Evolutionary conservation across 2,797 vertebrate species (phyloP), one percentile per base, ranked within the genome.

Genomic region (Myiothlypis chrysogaster): DNA sequence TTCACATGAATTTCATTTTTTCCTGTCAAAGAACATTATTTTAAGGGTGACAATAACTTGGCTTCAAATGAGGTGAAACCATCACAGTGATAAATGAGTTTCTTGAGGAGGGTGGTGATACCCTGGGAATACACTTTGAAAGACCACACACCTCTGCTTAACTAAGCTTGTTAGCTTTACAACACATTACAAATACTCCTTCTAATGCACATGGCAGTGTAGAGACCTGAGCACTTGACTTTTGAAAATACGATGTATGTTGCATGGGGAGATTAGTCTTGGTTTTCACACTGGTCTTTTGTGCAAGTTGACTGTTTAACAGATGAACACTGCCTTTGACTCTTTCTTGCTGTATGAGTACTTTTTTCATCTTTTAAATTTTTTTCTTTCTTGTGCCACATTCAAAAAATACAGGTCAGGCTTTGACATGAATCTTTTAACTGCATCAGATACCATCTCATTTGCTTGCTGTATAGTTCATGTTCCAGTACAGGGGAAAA

Each of bases 91-190:
- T 98, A 98, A 99, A 98, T 98, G 98, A 98, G 98, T 97, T 98
- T 98, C 95, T 96, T 96, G 97, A 97, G 97, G 76, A 96, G 96
- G 95, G 97, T 87, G 27, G 90, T 94, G 96, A 78, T 75, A 41
- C 85, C 93, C 81, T 60, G 90, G 97, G 94, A 96, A 95, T 91
- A 66, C 30, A 71, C 93, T 95, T 93, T 93, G 85, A 70, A 94
- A 97, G 99, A 99, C 99, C 99, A 99, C 99, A 99, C 99, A 99
- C 98, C 97, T 98, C 97, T 96, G 91, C 94, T 94, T 96, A 93
- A 94, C 96, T 77, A 95, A 96, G 96, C 92, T 95, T 96, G 95
- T 97, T 89, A 90, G 93, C 87, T 93, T 95, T 97, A 89, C 87
- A 97, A 91, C 68, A 81, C 59, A 91, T 95, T 96, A 94, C 79